Evolutionary conservation across 2,797 vertebrate genomes (phyloP).

Genomic region (Myiothlypis chrysogaster): DNA sequence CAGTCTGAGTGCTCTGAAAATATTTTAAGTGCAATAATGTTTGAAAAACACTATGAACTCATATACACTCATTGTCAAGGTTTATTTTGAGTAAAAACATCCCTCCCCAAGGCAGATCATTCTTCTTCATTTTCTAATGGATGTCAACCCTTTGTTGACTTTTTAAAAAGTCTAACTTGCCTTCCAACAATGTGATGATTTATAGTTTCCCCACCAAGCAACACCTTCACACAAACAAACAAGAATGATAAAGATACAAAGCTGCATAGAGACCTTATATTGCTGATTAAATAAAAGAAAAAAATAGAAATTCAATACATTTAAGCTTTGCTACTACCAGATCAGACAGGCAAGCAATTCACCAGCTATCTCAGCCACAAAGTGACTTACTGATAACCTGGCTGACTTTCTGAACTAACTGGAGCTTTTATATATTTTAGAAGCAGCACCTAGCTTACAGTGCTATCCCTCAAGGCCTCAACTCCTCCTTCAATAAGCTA

Average conservation of each 20-base stretch:
- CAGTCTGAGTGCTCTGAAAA: slow-evolving; percentile 23
- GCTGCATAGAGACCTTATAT: neutral
- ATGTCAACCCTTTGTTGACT: neutral
- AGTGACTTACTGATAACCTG: neutral
- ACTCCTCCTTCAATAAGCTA: neutral
- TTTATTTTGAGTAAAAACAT: slow-evolving; percentile 62
- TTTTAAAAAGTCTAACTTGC: neutral
- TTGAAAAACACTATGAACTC: slow-evolving; percentile 42
- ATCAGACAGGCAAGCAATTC: neutral
- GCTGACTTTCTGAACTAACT: neutral
- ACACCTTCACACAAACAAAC: slow-evolving; percentile 19
- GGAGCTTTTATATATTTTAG: neutral
- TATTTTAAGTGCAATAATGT: slow-evolving; percentile 45
- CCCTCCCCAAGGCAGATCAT: neutral
- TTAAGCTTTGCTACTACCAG: neutral
- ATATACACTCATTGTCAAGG: neutral
- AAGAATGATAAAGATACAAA: neutral
- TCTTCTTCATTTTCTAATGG: slow-evolving; percentile 15
- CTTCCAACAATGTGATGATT: slow-evolving; percentile 23
- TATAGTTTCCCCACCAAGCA: neutral
- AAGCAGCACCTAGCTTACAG: neutral
- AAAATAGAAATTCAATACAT: neutral
- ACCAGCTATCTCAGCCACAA: neutral
- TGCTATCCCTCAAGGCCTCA: neutral
- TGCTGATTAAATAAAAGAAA: neutral